phyloP scores from a whole-genome alignment of 2,888 invertebrate species.

The Dynastes maya region DNA sequence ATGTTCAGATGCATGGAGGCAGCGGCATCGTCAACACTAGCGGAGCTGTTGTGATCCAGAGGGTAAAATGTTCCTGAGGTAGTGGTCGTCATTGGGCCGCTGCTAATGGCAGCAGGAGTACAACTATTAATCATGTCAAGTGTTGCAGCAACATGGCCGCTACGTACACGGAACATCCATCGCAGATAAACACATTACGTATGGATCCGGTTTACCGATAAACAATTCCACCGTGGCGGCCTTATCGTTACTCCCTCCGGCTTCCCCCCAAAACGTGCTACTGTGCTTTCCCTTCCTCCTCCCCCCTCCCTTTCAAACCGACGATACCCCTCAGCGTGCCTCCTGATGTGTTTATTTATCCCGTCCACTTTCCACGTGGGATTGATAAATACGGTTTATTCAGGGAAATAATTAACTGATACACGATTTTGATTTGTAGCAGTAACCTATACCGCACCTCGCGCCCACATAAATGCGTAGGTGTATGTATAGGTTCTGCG shows the following conservation, averaged over 20 bases:
- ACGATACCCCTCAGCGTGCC: conserved; percentile 21
- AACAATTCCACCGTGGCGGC: conserved; percentile 69
- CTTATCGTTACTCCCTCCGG: conserved; percentile 61
- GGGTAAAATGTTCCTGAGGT: conserved; percentile 55
- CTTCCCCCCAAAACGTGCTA: conserved; percentile 26
- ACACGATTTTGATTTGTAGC: conserved; percentile 50
- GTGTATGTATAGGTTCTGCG: neutral
- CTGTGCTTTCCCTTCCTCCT: conserved; percentile 19
- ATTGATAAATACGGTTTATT: conserved; percentile 55
- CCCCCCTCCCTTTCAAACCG: neutral
- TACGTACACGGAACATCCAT: conserved; percentile 70
- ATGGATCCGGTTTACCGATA: conserved; percentile 69
- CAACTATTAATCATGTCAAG: conserved; percentile 71
- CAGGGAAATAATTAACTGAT: conserved; percentile 55
- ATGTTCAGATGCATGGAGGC: conserved; percentile 19
- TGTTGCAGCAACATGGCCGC: conserved; percentile 70
- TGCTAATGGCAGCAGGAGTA: conserved; percentile 70
- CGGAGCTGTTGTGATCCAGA: conserved; percentile 28
- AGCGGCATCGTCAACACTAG: conserved; percentile 25
- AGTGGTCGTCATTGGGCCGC: conserved; percentile 61
- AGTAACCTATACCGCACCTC: conserved; percentile 19
- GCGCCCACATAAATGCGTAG: neutral
- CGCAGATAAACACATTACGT: conserved; percentile 71
- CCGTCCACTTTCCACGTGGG: conserved; percentile 56
- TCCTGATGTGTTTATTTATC: conserved; percentile 56